Percentiles rank a stretch among this genome's conserved stretches.
phyloP scores from a whole-genome alignment of 1,140 invertebrate species.

The Trichonephila inaurata region DNA sequence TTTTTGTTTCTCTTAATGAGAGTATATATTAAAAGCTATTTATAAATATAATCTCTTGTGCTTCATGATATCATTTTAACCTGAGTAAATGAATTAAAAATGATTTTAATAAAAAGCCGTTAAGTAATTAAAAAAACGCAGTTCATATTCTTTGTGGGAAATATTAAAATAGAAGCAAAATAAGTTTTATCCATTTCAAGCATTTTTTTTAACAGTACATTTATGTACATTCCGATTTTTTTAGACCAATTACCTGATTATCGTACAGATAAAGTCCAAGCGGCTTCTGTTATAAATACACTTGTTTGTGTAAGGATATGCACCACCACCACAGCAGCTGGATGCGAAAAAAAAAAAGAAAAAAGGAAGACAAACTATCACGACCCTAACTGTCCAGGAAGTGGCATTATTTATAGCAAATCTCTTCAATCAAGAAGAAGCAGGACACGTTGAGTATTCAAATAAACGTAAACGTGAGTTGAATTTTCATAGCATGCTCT shows the following conservation, averaged over 20 bases:
- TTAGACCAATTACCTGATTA: background rate
- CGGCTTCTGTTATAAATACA: background rate
- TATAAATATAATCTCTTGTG: too few relatives aligned
- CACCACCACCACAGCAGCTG: background rate
- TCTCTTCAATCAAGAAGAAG: constrained; percentile 43
- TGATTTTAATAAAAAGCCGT: too few relatives aligned
- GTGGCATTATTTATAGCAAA: constrained; percentile 15
- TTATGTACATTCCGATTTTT: background rate
- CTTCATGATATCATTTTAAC: too few relatives aligned
- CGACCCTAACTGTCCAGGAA: constrained; percentile 29
- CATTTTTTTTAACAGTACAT: background rate
- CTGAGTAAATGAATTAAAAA: too few relatives aligned
- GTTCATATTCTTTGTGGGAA: too few relatives aligned
- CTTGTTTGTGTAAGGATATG: background rate
- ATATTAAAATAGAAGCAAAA: too few relatives aligned
- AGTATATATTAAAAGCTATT: too few relatives aligned
- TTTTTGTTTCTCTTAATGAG: too few relatives aligned
- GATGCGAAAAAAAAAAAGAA: background rate
- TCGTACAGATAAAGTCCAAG: background rate
- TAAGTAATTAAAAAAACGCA: too few relatives aligned
- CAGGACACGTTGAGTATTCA: constrained; percentile 39
- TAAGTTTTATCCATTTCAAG: too few relatives aligned
- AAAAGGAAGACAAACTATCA: constrained; percentile 1
- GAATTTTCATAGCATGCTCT: constrained; percentile 23
- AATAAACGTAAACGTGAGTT: background rate